phyloP scores from a whole-genome alignment of 2,888 invertebrate genomes.

The Cephus rjabovi region DNA sequence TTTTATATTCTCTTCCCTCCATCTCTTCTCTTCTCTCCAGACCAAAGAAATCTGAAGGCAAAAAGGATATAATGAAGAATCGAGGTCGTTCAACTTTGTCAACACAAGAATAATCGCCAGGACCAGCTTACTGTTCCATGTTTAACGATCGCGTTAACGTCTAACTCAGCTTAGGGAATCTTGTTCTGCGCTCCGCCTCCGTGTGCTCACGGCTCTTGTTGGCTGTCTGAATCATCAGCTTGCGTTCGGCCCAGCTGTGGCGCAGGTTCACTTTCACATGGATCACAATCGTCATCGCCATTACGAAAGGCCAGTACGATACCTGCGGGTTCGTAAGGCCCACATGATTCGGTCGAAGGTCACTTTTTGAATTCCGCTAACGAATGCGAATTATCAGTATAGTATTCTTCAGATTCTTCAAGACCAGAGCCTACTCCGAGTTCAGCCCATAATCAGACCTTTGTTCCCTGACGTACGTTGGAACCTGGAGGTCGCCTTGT shows the following conservation, averaged over 20 bases:
- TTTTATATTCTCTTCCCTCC: background rate
- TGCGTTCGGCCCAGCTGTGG: background rate
- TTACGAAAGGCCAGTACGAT: background rate
- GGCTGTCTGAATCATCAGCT: background rate
- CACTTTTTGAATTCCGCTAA: background rate
- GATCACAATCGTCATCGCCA: background rate
- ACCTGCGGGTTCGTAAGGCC: background rate
- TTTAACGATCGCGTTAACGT: background rate
- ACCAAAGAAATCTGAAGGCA: background rate
- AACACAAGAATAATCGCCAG: background rate
- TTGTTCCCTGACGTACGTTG: background rate
- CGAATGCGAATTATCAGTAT: background rate
- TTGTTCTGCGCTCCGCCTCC: background rate
- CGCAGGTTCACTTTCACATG: background rate
- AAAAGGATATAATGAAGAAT: background rate
- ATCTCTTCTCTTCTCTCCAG: too few relatives aligned
- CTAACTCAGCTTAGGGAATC: background rate
- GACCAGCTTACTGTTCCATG: background rate
- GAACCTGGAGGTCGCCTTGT: background rate
- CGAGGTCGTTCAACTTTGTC: slow-evolving; percentile 8
- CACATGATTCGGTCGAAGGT: background rate
- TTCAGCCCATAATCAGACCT: background rate
- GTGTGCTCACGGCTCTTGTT: background rate
- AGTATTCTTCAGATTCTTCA: background rate
- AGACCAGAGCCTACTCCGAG: background rate